Evolutionary conservation across 2,113 vertebrate species (phyloP), one percentile per base, ranked within the genome.

Genomic region (Strigops habroptila): DNA sequence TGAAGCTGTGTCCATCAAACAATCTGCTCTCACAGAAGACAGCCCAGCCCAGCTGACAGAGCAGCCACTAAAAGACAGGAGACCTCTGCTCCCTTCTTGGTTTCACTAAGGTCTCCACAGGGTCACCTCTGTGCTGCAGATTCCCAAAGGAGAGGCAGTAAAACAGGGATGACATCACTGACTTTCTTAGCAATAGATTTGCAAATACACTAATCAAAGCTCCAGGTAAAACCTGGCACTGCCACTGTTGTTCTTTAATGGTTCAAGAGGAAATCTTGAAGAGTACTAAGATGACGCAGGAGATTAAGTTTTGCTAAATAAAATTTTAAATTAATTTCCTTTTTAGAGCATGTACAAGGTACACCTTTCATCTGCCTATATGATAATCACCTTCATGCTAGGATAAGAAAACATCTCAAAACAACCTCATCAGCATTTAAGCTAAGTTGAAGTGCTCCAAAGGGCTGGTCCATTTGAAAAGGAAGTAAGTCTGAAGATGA

Each of bases 261-360:
- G 88, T 81, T 68, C 64, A 60, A 91, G 88, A 65, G 73, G 60
- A 86, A 75, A 84, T 73, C 73, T 53, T 88, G 30, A 91, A 24
- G 59, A 82, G 33, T 10, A 46, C 27, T 31, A 37, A 24, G 77
- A 59, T 76, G 80, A 81, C 0, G 1, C 33, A 81, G 68, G 83
- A 88, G 86, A 90, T 78, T 60, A 92, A 68, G 74, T 43, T 80
- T 60, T 71, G 57, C 70, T 94, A 57, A 96, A 87, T 33, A 52
- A 86, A 84, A 90, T n/a, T 68, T 82, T 23, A 55, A 73, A 88
- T 78, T 0, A 69, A 57, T 88, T 84, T 94, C 44, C 74, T 67
- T 74, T 90, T 71, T 67, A 73, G 52, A 75, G 53, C 51, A 68
- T 0, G 0, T 18, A 71, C 1, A 1, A 94, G 33, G 62, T 43